Conservation (phyloP, 1,140 invertebrate genomes). For the Leguminivora glycinivorella region DNA sequence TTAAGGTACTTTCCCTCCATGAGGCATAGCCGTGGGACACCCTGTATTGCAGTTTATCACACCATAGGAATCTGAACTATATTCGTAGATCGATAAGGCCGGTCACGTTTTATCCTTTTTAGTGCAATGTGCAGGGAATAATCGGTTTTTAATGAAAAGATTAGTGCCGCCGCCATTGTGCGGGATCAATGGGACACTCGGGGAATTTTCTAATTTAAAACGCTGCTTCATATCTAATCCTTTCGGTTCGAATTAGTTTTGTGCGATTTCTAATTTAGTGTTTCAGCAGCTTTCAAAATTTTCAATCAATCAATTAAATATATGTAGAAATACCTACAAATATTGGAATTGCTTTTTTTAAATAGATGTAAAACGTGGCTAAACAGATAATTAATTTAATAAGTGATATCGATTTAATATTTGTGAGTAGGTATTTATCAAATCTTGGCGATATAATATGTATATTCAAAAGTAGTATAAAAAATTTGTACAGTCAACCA, state of each 20-base stretch:
- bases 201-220: constrained; percentile 71
- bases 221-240: constrained; percentile 35
- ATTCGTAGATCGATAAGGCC: neutral
- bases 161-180: constrained; percentile 69
- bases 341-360: no score
- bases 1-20: no score
- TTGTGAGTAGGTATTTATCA: no score
- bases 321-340: no score
- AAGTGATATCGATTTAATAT: no score
- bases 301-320: no score
- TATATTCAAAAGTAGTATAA: no score
- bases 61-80: constrained; percentile 22
- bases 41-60: constrained; percentile 55
- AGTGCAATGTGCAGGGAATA: constrained; percentile 73
- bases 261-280: neutral
- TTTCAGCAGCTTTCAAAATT: neutral
- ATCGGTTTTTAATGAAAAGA: constrained; percentile 78
- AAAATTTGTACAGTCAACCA: no score
- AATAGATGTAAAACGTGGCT: no score
- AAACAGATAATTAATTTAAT: no score
- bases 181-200: constrained; percentile 65
- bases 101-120: constrained; percentile 62
- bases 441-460: no score
- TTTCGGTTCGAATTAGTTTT: constrained; percentile 13
- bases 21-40: no score